These are phyloP conservation scores for Hippocampus guttulatus DNA, from an alignment of 2,113 vertebrate species.

Conservation along the genomic window DNA sequence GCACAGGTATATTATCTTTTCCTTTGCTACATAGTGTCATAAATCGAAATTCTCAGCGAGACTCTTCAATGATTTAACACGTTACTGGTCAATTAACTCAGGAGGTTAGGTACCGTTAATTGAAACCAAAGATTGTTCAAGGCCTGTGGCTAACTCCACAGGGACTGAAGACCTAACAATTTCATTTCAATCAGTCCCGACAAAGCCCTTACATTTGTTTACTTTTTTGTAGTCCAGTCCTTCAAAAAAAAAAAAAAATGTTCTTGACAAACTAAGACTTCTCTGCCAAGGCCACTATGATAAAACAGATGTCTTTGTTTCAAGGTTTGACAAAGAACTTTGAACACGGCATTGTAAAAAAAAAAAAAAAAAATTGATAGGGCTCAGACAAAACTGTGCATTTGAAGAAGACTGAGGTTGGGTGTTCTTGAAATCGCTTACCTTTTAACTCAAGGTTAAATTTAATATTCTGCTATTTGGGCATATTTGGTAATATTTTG, in stretches of 20 bases:
- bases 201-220: not conserved
- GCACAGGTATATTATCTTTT: constrained; percentile 20
- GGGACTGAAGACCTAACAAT: not conserved
- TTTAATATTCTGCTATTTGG: not conserved
- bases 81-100: not conserved
- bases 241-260: not conserved
- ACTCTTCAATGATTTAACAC: not conserved
- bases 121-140: not conserved
- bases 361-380: not conserved
- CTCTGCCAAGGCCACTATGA: not conserved
- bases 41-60: constrained; percentile 6
- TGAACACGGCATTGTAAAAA: not conserved
- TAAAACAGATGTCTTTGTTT: not conserved
- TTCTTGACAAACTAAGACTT: not conserved
- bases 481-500: not conserved
- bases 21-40: constrained; percentile 5
- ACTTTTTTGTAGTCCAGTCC: not conserved
- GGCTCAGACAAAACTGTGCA: not conserved
- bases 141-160: not conserved
- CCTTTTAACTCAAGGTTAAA: not conserved
- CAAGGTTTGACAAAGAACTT: not conserved
- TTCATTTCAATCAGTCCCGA: not conserved
- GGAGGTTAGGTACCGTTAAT: not conserved
- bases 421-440: not conserved
- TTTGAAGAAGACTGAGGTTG: not conserved